These are phyloP conservation scores for Scolopax bukidnonensis DNA, from an alignment of 2,797 vertebrate genomes.

Conservation along the genomic window DNA sequence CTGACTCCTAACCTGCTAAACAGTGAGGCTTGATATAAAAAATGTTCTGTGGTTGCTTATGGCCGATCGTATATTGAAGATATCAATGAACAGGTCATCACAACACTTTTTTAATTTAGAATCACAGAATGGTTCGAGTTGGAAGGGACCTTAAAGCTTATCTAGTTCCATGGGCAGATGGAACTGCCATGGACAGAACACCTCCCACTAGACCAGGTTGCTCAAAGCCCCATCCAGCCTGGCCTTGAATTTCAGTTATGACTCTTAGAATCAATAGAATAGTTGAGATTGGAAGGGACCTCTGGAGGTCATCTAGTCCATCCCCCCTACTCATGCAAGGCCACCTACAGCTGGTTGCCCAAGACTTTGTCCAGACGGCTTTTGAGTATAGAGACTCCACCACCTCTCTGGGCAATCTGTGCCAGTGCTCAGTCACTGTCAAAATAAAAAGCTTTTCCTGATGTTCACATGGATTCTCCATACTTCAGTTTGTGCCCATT, in stretches of 20 bases:
- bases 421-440: rapidly evolving
- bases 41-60: background rate
- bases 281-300: background rate
- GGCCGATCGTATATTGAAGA: background rate
- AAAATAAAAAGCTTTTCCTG: rapidly evolving
- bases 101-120: background rate
- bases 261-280: background rate
- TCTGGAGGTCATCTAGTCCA: background rate
- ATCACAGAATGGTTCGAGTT: background rate
- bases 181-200: too few relatives aligned
- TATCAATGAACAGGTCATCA: background rate
- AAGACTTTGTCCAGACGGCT: rapidly evolving
- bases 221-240: too few relatives aligned
- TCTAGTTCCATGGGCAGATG: too few relatives aligned
- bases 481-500: background rate
- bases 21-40: background rate
- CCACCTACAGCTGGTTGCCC: background rate
- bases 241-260: background rate
- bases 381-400: background rate
- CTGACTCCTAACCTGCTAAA: background rate
- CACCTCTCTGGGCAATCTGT: background rate
- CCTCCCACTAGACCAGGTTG: too few relatives aligned
- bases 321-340: background rate
- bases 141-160: background rate
- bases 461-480: background rate